phyloP scores from a whole-genome alignment of 2,797 vertebrate genomes.

The Poecilia picta region DNA sequence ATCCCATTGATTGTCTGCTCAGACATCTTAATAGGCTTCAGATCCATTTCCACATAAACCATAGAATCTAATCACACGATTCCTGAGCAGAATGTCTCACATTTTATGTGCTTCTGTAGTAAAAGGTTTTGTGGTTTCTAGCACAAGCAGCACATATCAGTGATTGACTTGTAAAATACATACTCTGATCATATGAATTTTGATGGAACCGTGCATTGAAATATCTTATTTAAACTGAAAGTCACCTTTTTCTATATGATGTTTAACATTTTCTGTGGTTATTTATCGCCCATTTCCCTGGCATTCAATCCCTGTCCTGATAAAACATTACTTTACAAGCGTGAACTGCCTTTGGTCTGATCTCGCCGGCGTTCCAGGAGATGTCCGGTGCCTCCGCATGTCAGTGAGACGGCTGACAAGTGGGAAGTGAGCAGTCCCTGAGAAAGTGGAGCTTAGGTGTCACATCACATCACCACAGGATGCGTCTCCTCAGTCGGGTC shows the following conservation, averaged over 20 bases:
- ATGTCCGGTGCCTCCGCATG: conserved; percentile 47
- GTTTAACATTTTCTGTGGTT: not conserved
- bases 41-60: conserved; percentile 17
- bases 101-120: conserved; percentile 15
- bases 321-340: conserved; percentile 27
- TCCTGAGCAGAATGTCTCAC: conserved; percentile 15
- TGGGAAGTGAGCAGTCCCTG: conserved; percentile 28
- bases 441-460: conserved; percentile 42
- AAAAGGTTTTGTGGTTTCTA: conserved; percentile 25
- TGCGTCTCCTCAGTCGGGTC: conserved; percentile 54
- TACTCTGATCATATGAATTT: conserved; percentile 24
- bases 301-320: conserved; percentile 27
- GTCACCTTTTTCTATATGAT: not conserved
- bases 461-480: conserved; percentile 67
- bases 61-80: conserved; percentile 18
- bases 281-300: not conserved
- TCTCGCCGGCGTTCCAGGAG: conserved; percentile 28
- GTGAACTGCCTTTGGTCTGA: conserved; percentile 49
- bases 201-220: conserved; percentile 30
- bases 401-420: conserved; percentile 38
- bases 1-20: conserved; percentile 10
- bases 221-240: conserved; percentile 19
- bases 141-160: conserved; percentile 42
- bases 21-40: not conserved
- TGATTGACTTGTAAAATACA: conserved; percentile 42